A percentile compares a stretch with the other conserved stretches of the same genome.
These are phyloP conservation scores for Aptenodytes patagonicus DNA, from an alignment of 2,113 vertebrate species.

Conservation along the genomic window DNA sequence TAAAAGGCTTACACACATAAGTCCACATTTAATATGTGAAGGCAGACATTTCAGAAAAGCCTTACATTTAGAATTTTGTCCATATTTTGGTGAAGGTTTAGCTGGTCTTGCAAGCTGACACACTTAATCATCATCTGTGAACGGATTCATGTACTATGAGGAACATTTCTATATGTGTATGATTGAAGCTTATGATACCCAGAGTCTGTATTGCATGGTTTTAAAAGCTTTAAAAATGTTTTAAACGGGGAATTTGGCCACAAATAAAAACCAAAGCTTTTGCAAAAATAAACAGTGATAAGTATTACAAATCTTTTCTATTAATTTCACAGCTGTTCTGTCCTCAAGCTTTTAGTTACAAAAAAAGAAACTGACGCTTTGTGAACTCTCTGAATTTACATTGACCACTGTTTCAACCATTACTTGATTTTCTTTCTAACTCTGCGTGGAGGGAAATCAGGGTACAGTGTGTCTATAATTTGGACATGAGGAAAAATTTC, in stretches of 20 bases:
- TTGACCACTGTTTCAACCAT: constrained; percentile 75
- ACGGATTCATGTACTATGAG: neutral
- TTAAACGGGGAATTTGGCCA: neutral
- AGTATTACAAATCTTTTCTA: neutral
- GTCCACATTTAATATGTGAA: neutral
- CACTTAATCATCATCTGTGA: neutral
- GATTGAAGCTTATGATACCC: neutral
- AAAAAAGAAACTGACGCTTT: constrained; percentile 74
- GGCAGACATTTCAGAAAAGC: neutral
- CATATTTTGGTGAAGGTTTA: neutral
- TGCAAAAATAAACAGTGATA: neutral
- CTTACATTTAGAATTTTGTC: neutral
- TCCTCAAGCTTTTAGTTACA: constrained; percentile 72
- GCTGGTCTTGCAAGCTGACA: neutral
- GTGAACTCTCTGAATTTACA: constrained; percentile 79
- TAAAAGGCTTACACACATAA: neutral
- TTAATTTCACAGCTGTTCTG: neutral
- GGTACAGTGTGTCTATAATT: neutral
- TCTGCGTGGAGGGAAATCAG: constrained; percentile 79
- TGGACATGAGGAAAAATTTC: no score
- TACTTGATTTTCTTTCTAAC: constrained; percentile 77
- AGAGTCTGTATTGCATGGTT: neutral
- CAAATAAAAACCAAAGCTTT: neutral
- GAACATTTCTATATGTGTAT: neutral
- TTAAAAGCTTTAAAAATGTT: neutral